These are phyloP conservation scores for Intellagama lesueurii DNA, from an alignment of 2,797 vertebrate genomes.

Conservation along the genomic window DNA sequence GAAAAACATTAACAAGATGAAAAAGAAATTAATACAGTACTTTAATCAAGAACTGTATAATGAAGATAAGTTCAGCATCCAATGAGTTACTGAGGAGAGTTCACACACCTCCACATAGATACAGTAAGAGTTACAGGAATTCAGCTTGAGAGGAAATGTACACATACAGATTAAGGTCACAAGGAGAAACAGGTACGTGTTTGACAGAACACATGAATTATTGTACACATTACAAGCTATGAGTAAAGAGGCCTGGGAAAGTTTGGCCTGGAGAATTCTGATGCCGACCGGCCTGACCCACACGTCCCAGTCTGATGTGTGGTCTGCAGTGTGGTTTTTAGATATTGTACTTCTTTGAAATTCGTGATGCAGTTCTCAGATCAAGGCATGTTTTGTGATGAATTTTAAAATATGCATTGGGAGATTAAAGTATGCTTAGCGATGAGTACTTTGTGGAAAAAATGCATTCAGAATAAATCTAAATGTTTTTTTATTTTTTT, in stretches of 20 bases:
- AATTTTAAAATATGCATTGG: neutral
- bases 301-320: neutral
- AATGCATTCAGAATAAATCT: neutral
- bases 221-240: neutral
- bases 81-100: conserved; percentile 25
- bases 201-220: neutral
- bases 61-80: conserved; percentile 21
- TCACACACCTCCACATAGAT: neutral
- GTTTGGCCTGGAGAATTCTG: neutral
- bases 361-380: neutral
- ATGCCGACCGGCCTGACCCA: neutral
- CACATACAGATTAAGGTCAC: neutral
- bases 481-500: neutral
- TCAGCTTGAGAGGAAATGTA: conserved; percentile 28
- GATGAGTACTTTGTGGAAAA: neutral
- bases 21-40: conserved; percentile 57
- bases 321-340: neutral
- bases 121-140: conserved; percentile 2
- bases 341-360: neutral
- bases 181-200: neutral
- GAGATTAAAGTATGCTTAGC: neutral
- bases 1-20: conserved; percentile 50
- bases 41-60: conserved; percentile 9
- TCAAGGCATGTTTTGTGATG: neutral
- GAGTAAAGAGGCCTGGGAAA: neutral